Percentiles rank a stretch among this genome's conserved stretches.
Conservation (phyloP, 2,113 vertebrate genomes). For the Embiotoca jacksoni region DNA sequence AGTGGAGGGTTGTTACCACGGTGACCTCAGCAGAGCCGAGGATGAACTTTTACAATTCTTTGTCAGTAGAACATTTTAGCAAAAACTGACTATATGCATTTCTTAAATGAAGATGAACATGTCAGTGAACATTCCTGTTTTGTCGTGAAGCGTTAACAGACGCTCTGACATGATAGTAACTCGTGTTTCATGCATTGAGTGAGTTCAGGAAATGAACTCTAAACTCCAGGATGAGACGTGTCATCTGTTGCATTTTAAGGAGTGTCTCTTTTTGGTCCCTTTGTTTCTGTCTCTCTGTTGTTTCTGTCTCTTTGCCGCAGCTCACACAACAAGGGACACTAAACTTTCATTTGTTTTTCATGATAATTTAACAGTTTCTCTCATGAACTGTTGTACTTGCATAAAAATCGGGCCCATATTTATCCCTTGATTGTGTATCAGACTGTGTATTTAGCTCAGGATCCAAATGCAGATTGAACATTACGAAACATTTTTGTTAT, state of each 20-base stretch:
- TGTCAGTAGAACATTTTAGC: neutral
- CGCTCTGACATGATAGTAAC: too few relatives aligned
- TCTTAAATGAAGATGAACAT: too few relatives aligned
- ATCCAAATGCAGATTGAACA: slow-evolving; percentile 46
- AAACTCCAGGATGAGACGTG: neutral
- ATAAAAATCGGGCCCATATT: slow-evolving; percentile 10
- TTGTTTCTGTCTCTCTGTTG: neutral
- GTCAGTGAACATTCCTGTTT: neutral
- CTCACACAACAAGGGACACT: neutral
- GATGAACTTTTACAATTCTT: neutral
- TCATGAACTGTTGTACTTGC: slow-evolving; percentile 16
- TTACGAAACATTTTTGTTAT: slow-evolving; percentile 43
- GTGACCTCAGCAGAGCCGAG: slow-evolving; percentile 20
- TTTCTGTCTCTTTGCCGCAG: neutral
- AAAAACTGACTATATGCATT: neutral
- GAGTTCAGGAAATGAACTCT: neutral
- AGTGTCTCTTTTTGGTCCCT: neutral
- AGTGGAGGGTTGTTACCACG: slow-evolving; percentile 26
- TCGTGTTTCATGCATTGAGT: too few relatives aligned
- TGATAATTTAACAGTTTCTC: neutral
- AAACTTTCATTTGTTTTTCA: neutral
- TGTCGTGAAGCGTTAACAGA: neutral
- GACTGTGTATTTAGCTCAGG: slow-evolving; percentile 31
- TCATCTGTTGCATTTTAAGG: neutral
- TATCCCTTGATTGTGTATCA: slow-evolving; percentile 19